phyloP scores from a whole-genome alignment of 2,888 invertebrate genomes.

The Lapara coniferarum region DNA sequence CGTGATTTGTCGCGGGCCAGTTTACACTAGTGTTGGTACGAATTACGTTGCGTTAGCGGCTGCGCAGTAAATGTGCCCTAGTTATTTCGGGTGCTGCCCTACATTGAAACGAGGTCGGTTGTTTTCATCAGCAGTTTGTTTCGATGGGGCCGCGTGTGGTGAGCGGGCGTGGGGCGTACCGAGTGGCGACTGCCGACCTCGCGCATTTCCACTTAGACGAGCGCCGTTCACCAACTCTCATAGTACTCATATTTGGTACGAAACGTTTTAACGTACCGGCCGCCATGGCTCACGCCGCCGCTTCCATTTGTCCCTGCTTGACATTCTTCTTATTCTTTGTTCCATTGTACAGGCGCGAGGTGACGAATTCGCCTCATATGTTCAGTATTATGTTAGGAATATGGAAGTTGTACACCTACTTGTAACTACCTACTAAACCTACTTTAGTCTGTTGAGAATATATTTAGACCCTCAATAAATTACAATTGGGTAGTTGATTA shows the following conservation, averaged over 20 bases:
- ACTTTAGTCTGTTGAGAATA: too few relatives aligned
- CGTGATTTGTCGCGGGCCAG: constrained; percentile 45
- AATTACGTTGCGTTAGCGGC: constrained; percentile 69
- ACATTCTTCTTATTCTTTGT: neutral
- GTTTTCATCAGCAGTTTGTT: constrained; percentile 78
- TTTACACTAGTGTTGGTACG: constrained; percentile 47
- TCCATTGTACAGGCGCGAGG: neutral
- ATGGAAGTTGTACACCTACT: neutral
- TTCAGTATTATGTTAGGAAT: neutral
- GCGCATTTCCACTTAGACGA: constrained; percentile 56
- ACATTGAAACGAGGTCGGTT: constrained; percentile 76
- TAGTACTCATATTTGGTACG: constrained; percentile 19
- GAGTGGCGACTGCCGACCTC: constrained; percentile 48
- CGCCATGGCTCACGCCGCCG: neutral
- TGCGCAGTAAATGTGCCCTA: constrained; percentile 79
- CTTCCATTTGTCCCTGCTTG: neutral
- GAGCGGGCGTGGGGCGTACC: constrained; percentile 34
- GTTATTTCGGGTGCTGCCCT: constrained; percentile 81
- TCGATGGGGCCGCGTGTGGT: constrained; percentile 76
- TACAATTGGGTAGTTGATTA: neutral
- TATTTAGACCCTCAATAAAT: too few relatives aligned
- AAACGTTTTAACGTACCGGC: neutral
- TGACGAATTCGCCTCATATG: neutral
- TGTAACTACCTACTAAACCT: too few relatives aligned
- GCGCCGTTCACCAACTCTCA: constrained; percentile 31